Base-by-base conservation (phyloP, 2,888 invertebrate species). In the Malthinus seriepunctatus region DNA sequence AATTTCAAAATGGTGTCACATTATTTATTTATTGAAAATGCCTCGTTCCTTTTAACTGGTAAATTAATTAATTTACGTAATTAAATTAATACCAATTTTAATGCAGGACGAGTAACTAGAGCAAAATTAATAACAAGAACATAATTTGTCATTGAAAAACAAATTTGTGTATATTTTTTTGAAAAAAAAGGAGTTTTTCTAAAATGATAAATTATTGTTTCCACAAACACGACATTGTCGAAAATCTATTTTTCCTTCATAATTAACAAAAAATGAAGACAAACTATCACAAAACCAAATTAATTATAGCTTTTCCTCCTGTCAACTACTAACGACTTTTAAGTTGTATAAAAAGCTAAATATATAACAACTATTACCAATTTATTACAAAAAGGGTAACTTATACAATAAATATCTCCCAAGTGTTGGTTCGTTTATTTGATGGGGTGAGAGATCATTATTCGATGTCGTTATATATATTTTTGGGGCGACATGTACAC, bases 391-490 rank as follows among this genome's bases (percentile, higher is more conserved):
- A 52, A 57, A 55, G 55, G 55, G 55, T 53, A 42, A 51, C 47
- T 54, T 54, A 14, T 48, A 52, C 51, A 57, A 57, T 52, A 39
- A 48, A 57, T 54, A 49, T 59, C 38, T 49, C 23, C 54, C 54
- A 51, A 55, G 46, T 55, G 60, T 55, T 60, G 39, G 51, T 51
- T 23, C 23, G 23, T 23, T 38, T 56, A 46, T 60, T 42, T 47
- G 60, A 60, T 60, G 55, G 60, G 57, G 56, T 54, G 49, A 57
- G 45, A 49, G 37, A 57, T 51, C 61, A 57, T 61, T 61, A 57
- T 49, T 61, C 56, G 49, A 23, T 50, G 54, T 61, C 57, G 48
- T 32, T 23, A 15, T 33, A 46, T 23, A 15, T 34, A 37, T 55
- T 51, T 47, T 55, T 54, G 54, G 60, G 61, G 57, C 35, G 60